Evolutionary conservation across 2,797 vertebrate genomes (phyloP).

Genomic region (Argentina silus): DNA sequence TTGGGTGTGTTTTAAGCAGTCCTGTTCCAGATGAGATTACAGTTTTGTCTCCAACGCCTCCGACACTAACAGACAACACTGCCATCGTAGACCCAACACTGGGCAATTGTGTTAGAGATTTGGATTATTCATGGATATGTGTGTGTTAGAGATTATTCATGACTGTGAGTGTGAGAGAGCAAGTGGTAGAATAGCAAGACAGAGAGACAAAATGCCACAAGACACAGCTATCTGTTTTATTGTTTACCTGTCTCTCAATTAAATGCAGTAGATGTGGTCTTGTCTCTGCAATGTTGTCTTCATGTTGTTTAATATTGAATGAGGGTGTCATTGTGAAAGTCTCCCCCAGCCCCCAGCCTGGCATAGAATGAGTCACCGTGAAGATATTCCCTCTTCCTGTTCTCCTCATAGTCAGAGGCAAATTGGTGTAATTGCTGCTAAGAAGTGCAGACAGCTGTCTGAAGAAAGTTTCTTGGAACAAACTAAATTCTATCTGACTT

Average conservation of each 20-base stretch:
- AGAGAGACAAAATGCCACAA: not conserved
- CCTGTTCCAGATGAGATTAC: not conserved
- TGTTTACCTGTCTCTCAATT: not conserved
- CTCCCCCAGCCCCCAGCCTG: not conserved
- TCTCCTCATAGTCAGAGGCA: conserved; percentile 13
- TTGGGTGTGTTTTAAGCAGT: not conserved
- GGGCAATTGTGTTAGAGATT: conserved; percentile 5
- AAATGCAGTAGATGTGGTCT: not conserved
- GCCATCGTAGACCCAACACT: conserved; percentile 9
- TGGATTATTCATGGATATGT: not conserved
- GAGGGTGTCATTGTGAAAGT: conserved; percentile 27
- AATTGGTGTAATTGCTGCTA: conserved; percentile 20
- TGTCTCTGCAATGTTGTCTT: conserved; percentile 6
- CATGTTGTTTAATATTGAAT: conserved; percentile 33
- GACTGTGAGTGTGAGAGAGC: not conserved
- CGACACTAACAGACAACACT: conserved; percentile 13
- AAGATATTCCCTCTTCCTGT: not conserved
- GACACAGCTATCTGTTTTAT: not conserved
- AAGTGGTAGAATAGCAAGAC: not conserved
- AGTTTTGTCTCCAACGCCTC: no score
- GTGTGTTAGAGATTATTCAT: not conserved
- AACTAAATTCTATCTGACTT: conserved; percentile 7
- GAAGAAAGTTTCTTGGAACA: not conserved
- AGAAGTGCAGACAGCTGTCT: conserved; percentile 17
- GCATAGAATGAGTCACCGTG: not conserved